These are phyloP conservation scores for Itoplectis maculator DNA, from an alignment of 2,888 invertebrate species.

Conservation along the genomic window DNA sequence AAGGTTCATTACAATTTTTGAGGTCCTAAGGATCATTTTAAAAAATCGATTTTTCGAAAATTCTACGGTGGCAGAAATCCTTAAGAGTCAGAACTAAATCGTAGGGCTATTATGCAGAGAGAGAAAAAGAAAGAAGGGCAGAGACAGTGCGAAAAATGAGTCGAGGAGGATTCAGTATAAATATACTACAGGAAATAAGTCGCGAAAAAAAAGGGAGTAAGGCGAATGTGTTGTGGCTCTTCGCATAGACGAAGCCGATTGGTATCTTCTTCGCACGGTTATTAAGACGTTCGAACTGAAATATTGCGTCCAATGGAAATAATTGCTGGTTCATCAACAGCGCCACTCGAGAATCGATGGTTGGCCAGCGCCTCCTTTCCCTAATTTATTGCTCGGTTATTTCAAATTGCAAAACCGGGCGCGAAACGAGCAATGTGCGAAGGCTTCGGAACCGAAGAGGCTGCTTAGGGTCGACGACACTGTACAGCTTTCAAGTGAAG, in stretches of 20 bases:
- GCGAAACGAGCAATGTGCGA: constrained; percentile 5
- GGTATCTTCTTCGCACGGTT: constrained; percentile 75
- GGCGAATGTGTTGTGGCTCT: constrained; percentile 37
- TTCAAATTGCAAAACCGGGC: constrained; percentile 74
- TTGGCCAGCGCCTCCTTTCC: constrained; percentile 29
- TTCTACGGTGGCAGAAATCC: too few relatives aligned
- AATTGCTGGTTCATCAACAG: constrained; percentile 75
- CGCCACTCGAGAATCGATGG: constrained; percentile 28
- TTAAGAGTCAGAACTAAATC: constrained; percentile 27
- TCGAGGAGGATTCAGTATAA: constrained; percentile 8
- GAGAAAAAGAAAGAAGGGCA: neutral
- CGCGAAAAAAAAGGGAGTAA: neutral
- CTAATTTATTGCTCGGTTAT: constrained; percentile 78
- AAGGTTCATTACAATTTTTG: too few relatives aligned
- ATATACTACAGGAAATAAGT: constrained; percentile 14
- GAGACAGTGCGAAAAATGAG: neutral
- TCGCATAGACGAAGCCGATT: constrained; percentile 40
- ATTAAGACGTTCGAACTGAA: constrained; percentile 82
- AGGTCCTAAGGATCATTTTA: too few relatives aligned
- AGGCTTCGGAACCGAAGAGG: constrained; percentile 7
- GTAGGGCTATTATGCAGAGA: constrained; percentile 24
- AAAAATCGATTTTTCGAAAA: too few relatives aligned
- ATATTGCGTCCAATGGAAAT: constrained; percentile 81
- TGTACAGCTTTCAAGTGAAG: too few relatives aligned
- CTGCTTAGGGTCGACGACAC: constrained; percentile 46